phyloP scores from a whole-genome alignment of 1,140 invertebrate genomes.

The Bombus difficillimus region DNA sequence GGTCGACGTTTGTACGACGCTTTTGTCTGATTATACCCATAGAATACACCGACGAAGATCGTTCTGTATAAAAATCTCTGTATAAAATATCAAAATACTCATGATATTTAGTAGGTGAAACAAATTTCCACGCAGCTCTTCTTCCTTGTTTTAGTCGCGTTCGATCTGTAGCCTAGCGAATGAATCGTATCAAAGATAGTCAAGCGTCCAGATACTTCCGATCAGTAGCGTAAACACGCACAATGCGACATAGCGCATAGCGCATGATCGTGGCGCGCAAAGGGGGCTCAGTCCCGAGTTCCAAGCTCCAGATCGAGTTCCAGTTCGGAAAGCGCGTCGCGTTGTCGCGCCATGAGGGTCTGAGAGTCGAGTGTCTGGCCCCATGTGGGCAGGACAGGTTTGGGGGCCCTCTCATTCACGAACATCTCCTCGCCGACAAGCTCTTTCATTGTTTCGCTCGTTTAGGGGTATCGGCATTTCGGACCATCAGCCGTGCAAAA shows the following conservation, averaged over 20 bases:
- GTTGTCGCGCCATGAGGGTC: constrained; percentile 59
- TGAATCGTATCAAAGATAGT: no score
- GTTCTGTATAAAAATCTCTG: no score
- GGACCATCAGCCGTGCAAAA: constrained; percentile 66
- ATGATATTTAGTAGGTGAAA: no score
- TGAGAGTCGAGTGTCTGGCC: constrained; percentile 57
- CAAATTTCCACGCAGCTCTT: no score
- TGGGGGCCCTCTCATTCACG: constrained; percentile 73
- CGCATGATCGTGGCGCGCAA: not conserved
- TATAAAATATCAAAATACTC: no score
- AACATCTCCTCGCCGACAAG: constrained; percentile 62
- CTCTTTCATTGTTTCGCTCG: constrained; percentile 78
- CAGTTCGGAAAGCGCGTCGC: constrained; percentile 59
- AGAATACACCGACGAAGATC: no score
- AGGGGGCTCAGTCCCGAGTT: not conserved
- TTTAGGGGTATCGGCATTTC: constrained; percentile 72
- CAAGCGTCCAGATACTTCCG: no score
- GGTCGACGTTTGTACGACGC: fast-evolving
- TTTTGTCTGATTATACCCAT: no score
- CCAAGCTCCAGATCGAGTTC: constrained; percentile 45
- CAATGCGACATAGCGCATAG: not conserved
- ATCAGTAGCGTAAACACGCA: not conserved
- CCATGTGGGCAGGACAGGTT: constrained; percentile 74
- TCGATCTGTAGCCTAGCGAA: no score
- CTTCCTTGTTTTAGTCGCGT: no score